These are phyloP conservation scores for Alectura lathami DNA, from an alignment of 2,113 vertebrate genomes.

Conservation along the genomic window DNA sequence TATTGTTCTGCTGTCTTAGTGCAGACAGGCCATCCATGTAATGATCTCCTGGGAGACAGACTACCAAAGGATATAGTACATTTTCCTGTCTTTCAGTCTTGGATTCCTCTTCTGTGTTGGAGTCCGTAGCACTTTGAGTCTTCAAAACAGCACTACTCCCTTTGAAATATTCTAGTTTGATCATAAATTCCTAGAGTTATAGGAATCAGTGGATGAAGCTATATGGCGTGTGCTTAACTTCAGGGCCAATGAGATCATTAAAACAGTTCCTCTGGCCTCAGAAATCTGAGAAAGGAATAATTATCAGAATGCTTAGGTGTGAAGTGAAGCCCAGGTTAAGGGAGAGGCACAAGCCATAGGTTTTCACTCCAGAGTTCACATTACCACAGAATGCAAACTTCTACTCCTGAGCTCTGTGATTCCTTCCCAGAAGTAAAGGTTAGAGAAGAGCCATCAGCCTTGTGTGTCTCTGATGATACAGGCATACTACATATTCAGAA, in stretches of 20 bases:
- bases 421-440: background rate
- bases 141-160: background rate
- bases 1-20: background rate
- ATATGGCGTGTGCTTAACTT: fast-evolving
- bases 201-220: background rate
- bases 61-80: background rate
- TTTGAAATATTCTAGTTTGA: background rate
- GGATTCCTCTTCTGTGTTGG: background rate
- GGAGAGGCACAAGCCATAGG: background rate
- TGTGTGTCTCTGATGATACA: background rate
- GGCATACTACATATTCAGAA: background rate
- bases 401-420: background rate
- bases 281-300: background rate
- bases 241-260: background rate
- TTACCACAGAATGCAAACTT: background rate
- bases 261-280: background rate
- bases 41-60: background rate
- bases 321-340: background rate
- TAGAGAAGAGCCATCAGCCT: background rate
- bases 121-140: background rate
- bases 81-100: background rate
- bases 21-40: background rate
- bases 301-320: background rate
- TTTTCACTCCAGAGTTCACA: background rate
- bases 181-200: background rate